A percentile compares a stretch with the other conserved stretches of the same genome.
phyloP scores from a whole-genome alignment of 2,797 vertebrate genomes.

The Xenopus petersii region DNA sequence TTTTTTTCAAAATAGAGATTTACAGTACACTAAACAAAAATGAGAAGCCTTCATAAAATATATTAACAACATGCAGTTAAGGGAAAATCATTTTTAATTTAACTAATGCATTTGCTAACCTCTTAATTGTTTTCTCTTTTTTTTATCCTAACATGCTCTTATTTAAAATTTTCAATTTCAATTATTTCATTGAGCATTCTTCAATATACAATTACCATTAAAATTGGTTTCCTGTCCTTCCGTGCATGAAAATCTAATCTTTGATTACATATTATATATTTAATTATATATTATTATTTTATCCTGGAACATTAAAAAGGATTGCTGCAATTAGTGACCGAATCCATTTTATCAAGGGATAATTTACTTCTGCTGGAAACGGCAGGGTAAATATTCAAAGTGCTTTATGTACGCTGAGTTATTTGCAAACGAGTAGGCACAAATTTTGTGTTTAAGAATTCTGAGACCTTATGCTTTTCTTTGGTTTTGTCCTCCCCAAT shows the following conservation, averaged over 20 bases:
- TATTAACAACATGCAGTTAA: slow-evolving; percentile 18
- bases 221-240: slow-evolving; percentile 47
- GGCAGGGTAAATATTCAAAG: slow-evolving; percentile 27
- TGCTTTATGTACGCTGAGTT: slow-evolving; percentile 12
- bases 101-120: slow-evolving; percentile 27
- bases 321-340: slow-evolving; percentile 45
- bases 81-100: slow-evolving; percentile 14
- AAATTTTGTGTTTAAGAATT: slow-evolving; percentile 18
- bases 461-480: too few relatives aligned
- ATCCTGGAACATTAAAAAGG: slow-evolving; percentile 39
- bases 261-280: slow-evolving; percentile 49
- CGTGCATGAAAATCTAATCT: slow-evolving; percentile 49
- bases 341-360: slow-evolving; percentile 47
- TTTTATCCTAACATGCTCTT: slow-evolving; percentile 1
- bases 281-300: slow-evolving; percentile 50
- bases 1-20: too few relatives aligned
- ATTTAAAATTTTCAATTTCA: slow-evolving; percentile 46
- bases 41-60: neutral
- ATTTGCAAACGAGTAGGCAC: slow-evolving; percentile 21
- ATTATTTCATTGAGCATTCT: slow-evolving; percentile 45
- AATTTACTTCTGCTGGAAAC: slow-evolving; percentile 39
- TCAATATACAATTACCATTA: slow-evolving; percentile 48
- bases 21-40: too few relatives aligned
- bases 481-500: too few relatives aligned
- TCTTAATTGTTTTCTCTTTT: slow-evolving; percentile 35